Evolutionary conservation across 2,113 vertebrate genomes (phyloP).

Genomic region (Ornithorhynchus anatinus): DNA sequence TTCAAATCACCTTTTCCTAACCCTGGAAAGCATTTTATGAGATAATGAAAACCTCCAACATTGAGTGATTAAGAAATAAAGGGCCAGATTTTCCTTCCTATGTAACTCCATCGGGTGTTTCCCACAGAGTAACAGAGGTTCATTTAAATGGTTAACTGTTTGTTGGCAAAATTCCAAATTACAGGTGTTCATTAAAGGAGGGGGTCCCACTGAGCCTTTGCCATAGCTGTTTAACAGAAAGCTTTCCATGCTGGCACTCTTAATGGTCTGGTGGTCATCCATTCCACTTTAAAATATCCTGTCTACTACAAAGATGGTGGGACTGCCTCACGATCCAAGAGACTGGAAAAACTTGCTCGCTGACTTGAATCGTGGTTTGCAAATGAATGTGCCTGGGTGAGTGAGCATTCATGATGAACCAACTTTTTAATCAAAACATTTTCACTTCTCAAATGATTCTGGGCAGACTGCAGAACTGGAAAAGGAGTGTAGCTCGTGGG

Average conservation of each 20-base stretch:
- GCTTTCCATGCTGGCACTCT: slow-evolving; percentile 17
- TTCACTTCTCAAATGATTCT: background rate
- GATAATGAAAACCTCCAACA: slow-evolving; percentile 54
- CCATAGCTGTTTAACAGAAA: slow-evolving; percentile 3
- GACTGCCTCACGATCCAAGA: background rate
- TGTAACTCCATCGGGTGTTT: slow-evolving; percentile 45
- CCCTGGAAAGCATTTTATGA: slow-evolving; percentile 56
- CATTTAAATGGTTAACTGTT: slow-evolving; percentile 22
- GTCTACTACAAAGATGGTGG: background rate
- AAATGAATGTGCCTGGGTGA: background rate
- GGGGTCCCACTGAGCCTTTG: slow-evolving; percentile 45
- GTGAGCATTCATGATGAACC: slow-evolving; percentile 19
- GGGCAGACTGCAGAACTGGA: background rate
- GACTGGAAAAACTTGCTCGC: background rate
- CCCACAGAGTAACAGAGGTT: background rate
- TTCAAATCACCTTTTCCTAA: slow-evolving; percentile 43
- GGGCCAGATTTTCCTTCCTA: slow-evolving; percentile 38
- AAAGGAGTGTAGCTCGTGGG: slow-evolving; percentile 14
- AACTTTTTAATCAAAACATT: background rate
- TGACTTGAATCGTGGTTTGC: background rate
- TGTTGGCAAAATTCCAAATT: slow-evolving; percentile 28
- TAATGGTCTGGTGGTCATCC: slow-evolving; percentile 5
- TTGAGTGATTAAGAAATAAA: slow-evolving; percentile 61
- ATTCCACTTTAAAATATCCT: background rate
- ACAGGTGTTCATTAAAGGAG: slow-evolving; percentile 47